Conservation (phyloP, 2,888 invertebrate genomes). For the Tetanocera ferruginea region DNA sequence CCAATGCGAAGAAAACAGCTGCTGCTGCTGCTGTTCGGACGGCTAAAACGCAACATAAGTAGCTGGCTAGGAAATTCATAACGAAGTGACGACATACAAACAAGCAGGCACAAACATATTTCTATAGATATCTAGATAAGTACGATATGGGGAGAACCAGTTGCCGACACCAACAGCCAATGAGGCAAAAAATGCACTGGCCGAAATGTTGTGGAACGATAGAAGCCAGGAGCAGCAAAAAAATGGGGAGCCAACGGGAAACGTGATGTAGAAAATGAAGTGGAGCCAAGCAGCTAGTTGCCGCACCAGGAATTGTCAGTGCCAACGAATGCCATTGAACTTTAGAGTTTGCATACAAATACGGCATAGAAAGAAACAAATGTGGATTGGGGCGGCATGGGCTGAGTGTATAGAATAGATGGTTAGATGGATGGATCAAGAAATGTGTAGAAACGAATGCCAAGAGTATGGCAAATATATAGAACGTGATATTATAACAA, state of each 20-base stretch:
- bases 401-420: too few relatives aligned
- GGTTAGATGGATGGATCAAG: too few relatives aligned
- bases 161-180: neutral
- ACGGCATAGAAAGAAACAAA: neutral
- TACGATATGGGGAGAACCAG: neutral
- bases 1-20: neutral
- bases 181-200: neutral
- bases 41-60: neutral
- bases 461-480: neutral
- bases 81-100: constrained; percentile 1
- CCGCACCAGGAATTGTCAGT: constrained; percentile 23
- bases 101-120: neutral
- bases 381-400: neutral
- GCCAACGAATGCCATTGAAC: constrained; percentile 52
- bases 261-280: neutral
- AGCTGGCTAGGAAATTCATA: constrained; percentile 9
- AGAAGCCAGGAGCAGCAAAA: neutral
- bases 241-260: neutral
- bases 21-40: neutral
- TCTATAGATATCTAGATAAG: neutral
- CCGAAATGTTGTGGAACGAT: neutral
- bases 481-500: neutral
- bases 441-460: neutral
- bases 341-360: constrained; percentile 33
- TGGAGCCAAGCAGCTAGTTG: neutral